These are phyloP conservation scores for Hyles lineata DNA, from an alignment of 2,888 invertebrate species.

Conservation along the genomic window DNA sequence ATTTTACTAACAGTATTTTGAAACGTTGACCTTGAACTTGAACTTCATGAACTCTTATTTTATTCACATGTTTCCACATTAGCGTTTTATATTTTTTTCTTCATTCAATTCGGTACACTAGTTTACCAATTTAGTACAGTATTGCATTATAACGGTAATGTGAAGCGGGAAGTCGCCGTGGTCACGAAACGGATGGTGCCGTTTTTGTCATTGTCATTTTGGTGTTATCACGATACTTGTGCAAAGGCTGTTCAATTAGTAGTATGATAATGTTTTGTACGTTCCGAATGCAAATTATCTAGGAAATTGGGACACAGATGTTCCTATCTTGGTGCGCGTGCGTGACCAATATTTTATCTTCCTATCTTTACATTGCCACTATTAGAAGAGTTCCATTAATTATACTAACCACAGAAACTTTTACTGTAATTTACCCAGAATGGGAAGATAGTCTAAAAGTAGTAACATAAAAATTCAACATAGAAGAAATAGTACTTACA, in stretches of 20 bases:
- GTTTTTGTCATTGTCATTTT: constrained; percentile 63
- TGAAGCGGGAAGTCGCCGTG: constrained; percentile 65
- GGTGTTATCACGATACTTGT: constrained; percentile 52
- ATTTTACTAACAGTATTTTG: not conserved
- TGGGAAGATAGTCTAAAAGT: too few relatives aligned
- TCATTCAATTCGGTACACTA: constrained; percentile 20
- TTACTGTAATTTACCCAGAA: not conserved
- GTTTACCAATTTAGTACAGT: constrained; percentile 41
- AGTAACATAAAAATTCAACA: too few relatives aligned
- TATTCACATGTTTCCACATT: not conserved
- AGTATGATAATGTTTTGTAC: constrained; percentile 39
- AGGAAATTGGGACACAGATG: constrained; percentile 56
- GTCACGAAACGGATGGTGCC: constrained; percentile 67
- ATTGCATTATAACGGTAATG: constrained; percentile 63
- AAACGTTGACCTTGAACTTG: constrained; percentile 21
- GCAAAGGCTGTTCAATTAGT: constrained; percentile 51
- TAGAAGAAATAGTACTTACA: too few relatives aligned
- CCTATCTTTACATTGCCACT: not conserved
- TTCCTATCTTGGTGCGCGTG: constrained; percentile 32
- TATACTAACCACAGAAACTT: not conserved
- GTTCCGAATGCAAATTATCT: constrained; percentile 40
- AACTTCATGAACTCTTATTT: not conserved
- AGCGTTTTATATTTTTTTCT: not conserved
- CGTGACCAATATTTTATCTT: not conserved
- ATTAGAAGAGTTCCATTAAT: too few relatives aligned